Conservation (phyloP, 2,797 vertebrate species). For the Benthosema pterotum region DNA sequence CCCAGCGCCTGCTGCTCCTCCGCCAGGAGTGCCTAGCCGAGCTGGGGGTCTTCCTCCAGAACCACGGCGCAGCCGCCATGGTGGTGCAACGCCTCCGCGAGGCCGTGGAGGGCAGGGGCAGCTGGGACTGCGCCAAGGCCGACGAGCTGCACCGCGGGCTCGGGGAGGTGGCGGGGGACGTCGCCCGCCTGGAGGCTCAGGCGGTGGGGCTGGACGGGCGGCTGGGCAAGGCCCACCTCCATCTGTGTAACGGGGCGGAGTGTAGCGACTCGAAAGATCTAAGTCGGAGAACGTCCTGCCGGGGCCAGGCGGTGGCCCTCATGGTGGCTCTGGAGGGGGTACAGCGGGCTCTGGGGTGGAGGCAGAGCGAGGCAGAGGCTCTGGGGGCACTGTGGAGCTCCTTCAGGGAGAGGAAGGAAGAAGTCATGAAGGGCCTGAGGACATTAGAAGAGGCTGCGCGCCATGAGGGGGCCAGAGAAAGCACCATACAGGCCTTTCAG, state of each 20-base stretch:
- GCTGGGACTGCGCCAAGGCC: slow-evolving; percentile 85
- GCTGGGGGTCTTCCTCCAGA: slow-evolving; percentile 81
- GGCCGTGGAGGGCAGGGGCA: slow-evolving; percentile 83
- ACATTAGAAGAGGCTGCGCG: slow-evolving; percentile 85
- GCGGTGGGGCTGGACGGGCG: slow-evolving; percentile 86
- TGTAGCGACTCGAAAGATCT: slow-evolving; percentile 75
- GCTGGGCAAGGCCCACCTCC: slow-evolving; percentile 89
- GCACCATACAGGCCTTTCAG: slow-evolving; percentile 86
- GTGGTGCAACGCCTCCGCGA: slow-evolving; percentile 79
- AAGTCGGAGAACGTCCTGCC: slow-evolving; percentile 84
- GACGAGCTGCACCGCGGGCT: slow-evolving; percentile 84
- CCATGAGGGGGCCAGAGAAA: slow-evolving; percentile 80
- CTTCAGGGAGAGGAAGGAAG: slow-evolving; percentile 86
- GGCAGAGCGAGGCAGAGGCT: slow-evolving; percentile 89
- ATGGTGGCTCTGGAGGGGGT: slow-evolving; percentile 82
- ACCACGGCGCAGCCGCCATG: slow-evolving; percentile 55
- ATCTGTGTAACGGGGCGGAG: slow-evolving; percentile 76
- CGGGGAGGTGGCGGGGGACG: slow-evolving; percentile 72
- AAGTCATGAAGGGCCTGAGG: slow-evolving; percentile 85
- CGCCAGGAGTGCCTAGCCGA: slow-evolving; percentile 81
- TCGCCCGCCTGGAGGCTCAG: slow-evolving; percentile 83
- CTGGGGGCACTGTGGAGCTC: slow-evolving; percentile 82
- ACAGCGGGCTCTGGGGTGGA: slow-evolving; percentile 86
- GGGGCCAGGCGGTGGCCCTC: slow-evolving; percentile 78
- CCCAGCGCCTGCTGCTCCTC: slow-evolving; percentile 80